Conservation (phyloP, 2,888 invertebrate genomes). For the Ectemnius lituratus region DNA sequence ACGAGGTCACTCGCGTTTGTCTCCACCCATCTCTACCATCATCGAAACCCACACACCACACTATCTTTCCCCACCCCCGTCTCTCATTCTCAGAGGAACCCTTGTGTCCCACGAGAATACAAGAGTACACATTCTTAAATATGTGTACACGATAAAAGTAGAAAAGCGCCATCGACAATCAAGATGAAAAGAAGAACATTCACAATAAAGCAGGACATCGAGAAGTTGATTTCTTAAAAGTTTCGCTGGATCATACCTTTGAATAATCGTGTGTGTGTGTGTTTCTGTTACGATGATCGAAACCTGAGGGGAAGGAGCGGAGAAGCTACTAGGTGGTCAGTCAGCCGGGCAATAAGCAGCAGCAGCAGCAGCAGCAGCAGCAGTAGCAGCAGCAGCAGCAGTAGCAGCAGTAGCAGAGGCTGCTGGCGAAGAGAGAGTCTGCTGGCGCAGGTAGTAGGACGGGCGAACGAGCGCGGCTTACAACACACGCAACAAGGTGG, state of each 20-base stretch:
- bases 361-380: too few relatives aligned
- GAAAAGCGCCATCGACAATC: too few relatives aligned
- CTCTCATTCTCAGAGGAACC: neutral
- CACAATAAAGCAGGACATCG: too few relatives aligned
- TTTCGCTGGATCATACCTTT: neutral
- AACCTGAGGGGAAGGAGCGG: neutral
- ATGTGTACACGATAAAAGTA: too few relatives aligned
- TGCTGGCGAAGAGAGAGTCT: neutral
- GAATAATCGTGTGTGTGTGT: neutral
- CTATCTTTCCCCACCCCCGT: neutral
- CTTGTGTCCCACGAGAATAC: too few relatives aligned
- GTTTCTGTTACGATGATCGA: neutral
- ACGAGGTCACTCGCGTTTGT: constrained; percentile 30
- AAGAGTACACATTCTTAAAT: too few relatives aligned
- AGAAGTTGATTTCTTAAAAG: too few relatives aligned
- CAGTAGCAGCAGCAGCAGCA: too few relatives aligned
- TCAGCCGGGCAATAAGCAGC: neutral
- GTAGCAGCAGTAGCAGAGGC: too few relatives aligned
- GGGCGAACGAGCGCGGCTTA: neutral
- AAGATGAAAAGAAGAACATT: too few relatives aligned
- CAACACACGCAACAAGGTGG: constrained; percentile 37
- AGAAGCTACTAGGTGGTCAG: neutral
- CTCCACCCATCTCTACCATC: constrained; percentile 7
- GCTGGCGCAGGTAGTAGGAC: neutral
- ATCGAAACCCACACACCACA: neutral